phyloP scores from a whole-genome alignment of 2,888 invertebrate species.

The Eurytoma californica region DNA sequence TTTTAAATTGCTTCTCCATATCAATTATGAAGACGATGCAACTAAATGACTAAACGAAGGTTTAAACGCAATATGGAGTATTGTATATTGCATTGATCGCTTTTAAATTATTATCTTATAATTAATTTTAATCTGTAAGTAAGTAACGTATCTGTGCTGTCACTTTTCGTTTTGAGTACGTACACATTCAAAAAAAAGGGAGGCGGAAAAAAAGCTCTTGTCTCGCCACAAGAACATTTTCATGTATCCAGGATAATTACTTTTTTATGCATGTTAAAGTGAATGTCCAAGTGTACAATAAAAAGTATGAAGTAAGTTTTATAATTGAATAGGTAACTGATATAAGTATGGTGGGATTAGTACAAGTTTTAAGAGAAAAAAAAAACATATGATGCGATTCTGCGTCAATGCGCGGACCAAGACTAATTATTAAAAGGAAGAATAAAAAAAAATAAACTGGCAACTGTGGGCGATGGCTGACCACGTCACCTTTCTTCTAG shows the following conservation, averaged over 20 bases:
- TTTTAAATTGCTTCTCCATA: slow-evolving; percentile 47
- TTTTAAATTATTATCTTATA: slow-evolving; percentile 34
- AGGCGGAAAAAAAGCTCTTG: slow-evolving; percentile 19
- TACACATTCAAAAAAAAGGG: slow-evolving; percentile 48
- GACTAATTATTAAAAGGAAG: slow-evolving; percentile 43
- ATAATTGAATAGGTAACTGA: slow-evolving; percentile 50
- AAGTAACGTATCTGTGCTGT: slow-evolving; percentile 34
- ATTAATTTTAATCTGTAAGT: slow-evolving; percentile 29
- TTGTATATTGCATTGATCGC: slow-evolving; percentile 26
- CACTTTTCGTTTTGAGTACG: slow-evolving; percentile 52
- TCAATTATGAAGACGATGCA: slow-evolving; percentile 48
- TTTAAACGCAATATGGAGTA: slow-evolving; percentile 41
- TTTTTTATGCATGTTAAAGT: slow-evolving; percentile 46
- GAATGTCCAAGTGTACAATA: slow-evolving; percentile 57
- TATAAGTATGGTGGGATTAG: slow-evolving; percentile 48
- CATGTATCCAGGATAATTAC: slow-evolving; percentile 37
- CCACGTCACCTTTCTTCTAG: slow-evolving; percentile 45
- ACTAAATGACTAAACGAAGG: slow-evolving; percentile 28
- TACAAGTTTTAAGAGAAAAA: slow-evolving; percentile 49
- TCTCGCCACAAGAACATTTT: slow-evolving; percentile 19
- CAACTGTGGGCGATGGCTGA: slow-evolving; percentile 26
- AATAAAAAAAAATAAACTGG: slow-evolving; percentile 6
- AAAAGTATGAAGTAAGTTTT: slow-evolving; percentile 54
- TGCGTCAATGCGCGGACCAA: slow-evolving; percentile 55
- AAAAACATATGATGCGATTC: slow-evolving; percentile 45